Conservation (phyloP, 1,140 invertebrate genomes). For the Diorhabda sublineata region DNA sequence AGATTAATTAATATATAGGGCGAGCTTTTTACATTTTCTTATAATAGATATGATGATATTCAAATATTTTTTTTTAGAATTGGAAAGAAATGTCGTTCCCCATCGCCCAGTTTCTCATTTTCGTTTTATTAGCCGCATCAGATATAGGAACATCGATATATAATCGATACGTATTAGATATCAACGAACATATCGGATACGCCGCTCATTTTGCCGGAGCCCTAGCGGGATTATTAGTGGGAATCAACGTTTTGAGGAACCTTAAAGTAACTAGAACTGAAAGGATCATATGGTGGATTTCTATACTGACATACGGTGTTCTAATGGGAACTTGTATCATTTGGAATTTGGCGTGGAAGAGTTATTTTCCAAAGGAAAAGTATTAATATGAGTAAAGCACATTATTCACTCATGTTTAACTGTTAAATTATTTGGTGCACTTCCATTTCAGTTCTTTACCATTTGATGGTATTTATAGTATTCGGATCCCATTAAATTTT, state of each 20-base stretch:
- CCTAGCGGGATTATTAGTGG: conserved; percentile 78
- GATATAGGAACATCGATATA: conserved; percentile 76
- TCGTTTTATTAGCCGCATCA: conserved; percentile 66
- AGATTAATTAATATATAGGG: too few relatives aligned
- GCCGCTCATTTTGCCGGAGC: conserved; percentile 86
- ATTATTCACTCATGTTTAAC: too few relatives aligned
- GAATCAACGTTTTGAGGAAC: conserved; percentile 87
- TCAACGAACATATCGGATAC: conserved; percentile 74
- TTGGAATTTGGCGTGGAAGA: conserved; percentile 28
- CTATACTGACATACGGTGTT: conserved; percentile 68
- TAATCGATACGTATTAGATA: conserved; percentile 64
- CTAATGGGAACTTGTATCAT: conserved; percentile 61
- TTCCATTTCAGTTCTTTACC: too few relatives aligned
- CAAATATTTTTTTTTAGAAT: conserved; percentile 60
- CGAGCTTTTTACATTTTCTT: too few relatives aligned
- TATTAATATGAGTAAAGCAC: background rate
- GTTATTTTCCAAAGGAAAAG: conserved; percentile 27
- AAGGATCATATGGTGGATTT: conserved; percentile 76
- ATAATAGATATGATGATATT: too few relatives aligned
- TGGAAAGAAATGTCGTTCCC: conserved; percentile 91
- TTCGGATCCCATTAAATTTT: too few relatives aligned
- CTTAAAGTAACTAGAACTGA: conserved; percentile 83
- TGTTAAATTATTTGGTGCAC: too few relatives aligned
- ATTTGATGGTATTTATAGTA: too few relatives aligned
- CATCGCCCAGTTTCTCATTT: conserved; percentile 71